Base-by-base conservation (phyloP, 2,113 vertebrate genomes). In the Ceyx melanurus region DNA sequence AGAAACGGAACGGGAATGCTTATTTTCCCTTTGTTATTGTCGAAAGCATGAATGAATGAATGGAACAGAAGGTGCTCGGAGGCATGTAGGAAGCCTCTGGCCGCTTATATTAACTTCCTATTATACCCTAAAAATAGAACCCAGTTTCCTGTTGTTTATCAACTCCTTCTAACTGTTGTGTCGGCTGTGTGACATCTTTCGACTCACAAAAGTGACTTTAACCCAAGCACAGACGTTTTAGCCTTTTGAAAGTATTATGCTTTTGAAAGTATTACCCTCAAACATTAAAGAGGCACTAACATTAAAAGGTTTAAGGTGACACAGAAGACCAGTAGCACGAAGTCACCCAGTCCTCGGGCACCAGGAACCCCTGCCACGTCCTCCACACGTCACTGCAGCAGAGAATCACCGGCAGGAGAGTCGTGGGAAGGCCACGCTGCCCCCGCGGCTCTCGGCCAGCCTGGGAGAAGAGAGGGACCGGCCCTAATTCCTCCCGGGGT, bases 91-190 rank as follows among this genome's bases (percentile, higher is more conserved):
- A 97, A 97, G 88, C 88, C 43, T 78, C 92, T 93, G 89, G 77
- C 83, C 88, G 70, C 90, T 95, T 92, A 65, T 92, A 95, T 97
- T 96, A 96, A 92, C 95, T 97, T 96, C 90, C 94, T 93, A 96
- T 97, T 97, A 95, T 94, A 77, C 53, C 96, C 97, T 97, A 97
- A 97, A 98, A 97, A 97, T 97, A 97, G 96, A 91, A 61, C n/a
- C 65, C 83, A 14, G 48, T 92, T 98, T 98, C 97, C 98, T 98
- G 97, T 97, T 96, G 92, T 88, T 97, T 83, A 68, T 91, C 89
- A 94, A 83, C 85, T 89, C 86, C 58, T 95, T 93, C 74, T 46
- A 40, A 66, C 86, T 87, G 82, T 86, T 92, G 82, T 92, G 87
- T 92, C 92, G 96, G 82, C 28, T 53, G 72, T 76, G 81, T 79